Evolutionary conservation across 2,797 vertebrate genomes (phyloP).

Genomic region (Pseudomugil gertrudae): DNA sequence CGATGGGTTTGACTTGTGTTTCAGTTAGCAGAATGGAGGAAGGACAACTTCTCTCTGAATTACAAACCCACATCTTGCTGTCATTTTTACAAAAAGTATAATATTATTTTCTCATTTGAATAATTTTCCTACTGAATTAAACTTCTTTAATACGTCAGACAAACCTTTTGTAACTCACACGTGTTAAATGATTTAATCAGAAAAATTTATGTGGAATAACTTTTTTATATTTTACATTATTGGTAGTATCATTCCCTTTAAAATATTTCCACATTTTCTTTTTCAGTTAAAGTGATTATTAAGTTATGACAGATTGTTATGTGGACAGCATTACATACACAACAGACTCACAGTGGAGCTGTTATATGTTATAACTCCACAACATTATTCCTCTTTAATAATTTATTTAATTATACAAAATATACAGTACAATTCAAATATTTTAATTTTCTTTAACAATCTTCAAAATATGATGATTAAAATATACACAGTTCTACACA

Average conservation of each 20-base stretch:
- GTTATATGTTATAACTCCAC: too few relatives aligned
- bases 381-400: too few relatives aligned
- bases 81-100: slow-evolving; percentile 4
- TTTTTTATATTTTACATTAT: not conserved
- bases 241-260: not conserved
- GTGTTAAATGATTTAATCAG: not conserved
- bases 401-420: not conserved
- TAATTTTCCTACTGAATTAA: not conserved
- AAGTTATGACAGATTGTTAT: not conserved
- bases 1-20: not conserved
- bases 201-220: not conserved
- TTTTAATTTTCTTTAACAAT: not conserved
- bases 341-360: not conserved
- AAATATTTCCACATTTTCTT: not conserved
- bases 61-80: not conserved
- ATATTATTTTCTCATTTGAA: not conserved
- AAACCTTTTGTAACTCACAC: not conserved
- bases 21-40: slow-evolving; percentile 7
- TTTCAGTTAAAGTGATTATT: not conserved
- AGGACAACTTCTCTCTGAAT: not conserved
- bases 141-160: not conserved
- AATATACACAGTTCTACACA: not conserved
- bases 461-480: not conserved
- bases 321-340: not conserved
- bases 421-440: not conserved